Conservation (phyloP, 2,113 vertebrate genomes). For the Monopterus albus region DNA sequence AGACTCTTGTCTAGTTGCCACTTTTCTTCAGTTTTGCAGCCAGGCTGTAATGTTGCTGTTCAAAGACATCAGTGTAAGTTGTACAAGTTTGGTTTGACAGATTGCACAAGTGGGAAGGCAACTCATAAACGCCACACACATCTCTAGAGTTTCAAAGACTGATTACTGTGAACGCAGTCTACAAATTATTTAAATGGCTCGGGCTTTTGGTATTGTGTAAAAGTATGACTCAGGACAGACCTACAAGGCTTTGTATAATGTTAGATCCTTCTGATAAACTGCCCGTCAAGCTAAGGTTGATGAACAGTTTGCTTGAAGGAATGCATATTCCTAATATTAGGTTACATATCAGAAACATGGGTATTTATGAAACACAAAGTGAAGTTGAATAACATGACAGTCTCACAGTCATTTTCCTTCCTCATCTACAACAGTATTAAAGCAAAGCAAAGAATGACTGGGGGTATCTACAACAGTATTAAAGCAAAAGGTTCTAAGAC, state of each 20-base stretch:
- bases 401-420: not conserved
- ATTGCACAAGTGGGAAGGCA: constrained; percentile 40
- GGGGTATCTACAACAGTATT: not conserved
- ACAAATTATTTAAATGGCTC: constrained; percentile 25
- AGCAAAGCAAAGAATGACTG: no score
- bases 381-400: not conserved
- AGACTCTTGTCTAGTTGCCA: constrained; percentile 52
- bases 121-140: constrained; percentile 16
- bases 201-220: constrained; percentile 26
- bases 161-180: constrained; percentile 23
- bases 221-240: constrained; percentile 28
- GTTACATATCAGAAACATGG: constrained; percentile 5
- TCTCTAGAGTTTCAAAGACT: constrained; percentile 19
- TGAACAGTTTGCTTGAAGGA: constrained; percentile 60
- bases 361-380: constrained; percentile 9
- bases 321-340: constrained; percentile 41
- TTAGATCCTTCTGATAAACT: constrained; percentile 40
- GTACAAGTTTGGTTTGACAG: constrained; percentile 34
- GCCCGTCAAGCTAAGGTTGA: constrained; percentile 34
- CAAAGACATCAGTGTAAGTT: constrained; percentile 28
- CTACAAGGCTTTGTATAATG: constrained; percentile 41
- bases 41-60: constrained; percentile 39
- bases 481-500: no score
- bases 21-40: constrained; percentile 36
- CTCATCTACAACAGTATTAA: not conserved